Percentiles rank a stretch among this genome's conserved stretches.
Conservation (phyloP, 2,888 invertebrate genomes). For the Aproaerema taeniolella region DNA sequence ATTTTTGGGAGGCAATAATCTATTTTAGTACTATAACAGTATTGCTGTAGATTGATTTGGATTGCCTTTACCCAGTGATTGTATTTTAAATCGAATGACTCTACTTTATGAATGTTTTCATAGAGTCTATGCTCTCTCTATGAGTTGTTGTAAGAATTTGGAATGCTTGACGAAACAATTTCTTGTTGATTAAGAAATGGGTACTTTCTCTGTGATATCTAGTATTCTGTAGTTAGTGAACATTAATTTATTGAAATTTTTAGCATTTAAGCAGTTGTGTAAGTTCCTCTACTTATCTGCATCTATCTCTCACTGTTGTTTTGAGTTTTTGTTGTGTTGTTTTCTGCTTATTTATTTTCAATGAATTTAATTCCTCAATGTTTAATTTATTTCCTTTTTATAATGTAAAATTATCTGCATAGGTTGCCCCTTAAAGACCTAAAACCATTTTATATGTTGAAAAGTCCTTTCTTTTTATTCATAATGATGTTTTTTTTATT, state of each 20-base stretch:
- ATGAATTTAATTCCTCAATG: slow-evolving; percentile 14
- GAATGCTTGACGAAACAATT: slow-evolving; percentile 64
- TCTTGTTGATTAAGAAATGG: slow-evolving; percentile 71
- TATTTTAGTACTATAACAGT: no score
- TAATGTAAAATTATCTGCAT: no score
- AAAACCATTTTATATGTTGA: no score
- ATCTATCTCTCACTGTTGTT: slow-evolving; percentile 19
- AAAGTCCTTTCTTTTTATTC: no score
- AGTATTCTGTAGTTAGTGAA: slow-evolving; percentile 69
- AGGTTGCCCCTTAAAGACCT: no score
- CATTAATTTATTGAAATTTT: slow-evolving; percentile 66
- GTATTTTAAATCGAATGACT: no score
- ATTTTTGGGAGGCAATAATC: no score
- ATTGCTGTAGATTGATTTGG: no score
- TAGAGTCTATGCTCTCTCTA: slow-evolving; percentile 33
- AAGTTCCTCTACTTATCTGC: slow-evolving; percentile 53
- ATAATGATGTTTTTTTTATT: no score
- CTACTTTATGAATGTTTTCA: no score
- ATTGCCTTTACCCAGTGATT: no score
- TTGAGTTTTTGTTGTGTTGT: slow-evolving; percentile 14
- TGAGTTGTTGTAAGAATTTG: slow-evolving; percentile 19
- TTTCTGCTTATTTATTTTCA: slow-evolving; percentile 22
- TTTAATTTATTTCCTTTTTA: slow-evolving; percentile 13
- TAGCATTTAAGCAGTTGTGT: slow-evolving; percentile 54
- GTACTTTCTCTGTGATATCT: slow-evolving; percentile 77